Evolutionary conservation across 2,113 vertebrate genomes (phyloP), one percentile per base, ranked within the genome.

Genomic region (Todiramphus chloris): DNA sequence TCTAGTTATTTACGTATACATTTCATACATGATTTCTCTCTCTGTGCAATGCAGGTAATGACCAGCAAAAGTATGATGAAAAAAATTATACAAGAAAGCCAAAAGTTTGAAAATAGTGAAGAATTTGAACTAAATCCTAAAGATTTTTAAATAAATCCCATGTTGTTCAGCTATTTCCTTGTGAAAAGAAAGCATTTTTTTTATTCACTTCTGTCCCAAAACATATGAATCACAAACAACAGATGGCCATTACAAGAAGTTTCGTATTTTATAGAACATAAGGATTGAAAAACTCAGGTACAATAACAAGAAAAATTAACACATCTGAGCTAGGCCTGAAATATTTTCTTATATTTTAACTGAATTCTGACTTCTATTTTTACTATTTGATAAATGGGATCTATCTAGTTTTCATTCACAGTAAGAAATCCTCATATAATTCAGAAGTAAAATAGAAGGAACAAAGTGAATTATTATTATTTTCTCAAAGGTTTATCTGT

Each of bases 181-280:
- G 17, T 13, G 13, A 86, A 91, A 88, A 25, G 41, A 78, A 87
- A 87, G 46, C 39, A 43, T 74, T 79, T 91, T 62, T 76, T 62
- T 76, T 89, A 82, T 72, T 66, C 59, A 63, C 18, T 92, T 89
- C 31, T 92, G 67, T 53, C 55, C 73, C 37, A 84, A 91, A 94
- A 87, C 43, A 64, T 53, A 75, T 41, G 48, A 87, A 90, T 79
- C 76, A 89, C 66, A 76, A 90, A 91, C n/a, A 92, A 80, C 92
- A 95, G 90, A 93, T 85, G 83, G 83, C 11, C 53, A 79, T 66
- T 56, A 91, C 1, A 7, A 87, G 60, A 94, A 84, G 39, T 66
- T 91, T 69, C 37, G 68, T 13, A 16, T 91, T 89, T 92, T 93
- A 92, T 76, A 16, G 89, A 91, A 81, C 48, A 6, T 58, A 92